Percentiles rank a stretch among this genome's conserved stretches.
These are phyloP conservation scores for Caenorhabditis sp. DNA, from an alignment of 2,888 invertebrate species.

Conservation along the genomic window DNA sequence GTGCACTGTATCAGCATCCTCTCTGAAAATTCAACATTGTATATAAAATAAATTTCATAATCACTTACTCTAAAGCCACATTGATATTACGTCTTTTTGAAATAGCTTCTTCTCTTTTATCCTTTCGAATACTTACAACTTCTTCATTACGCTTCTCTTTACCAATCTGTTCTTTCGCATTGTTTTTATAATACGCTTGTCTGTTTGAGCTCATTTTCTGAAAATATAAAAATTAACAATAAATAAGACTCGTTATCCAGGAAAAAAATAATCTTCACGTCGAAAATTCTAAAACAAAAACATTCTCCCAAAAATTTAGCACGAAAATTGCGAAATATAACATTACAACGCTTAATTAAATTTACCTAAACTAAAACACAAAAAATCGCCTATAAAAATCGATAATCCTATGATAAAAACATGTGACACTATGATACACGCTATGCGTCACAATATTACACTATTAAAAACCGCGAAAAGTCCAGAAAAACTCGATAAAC, in stretches of 20 bases:
- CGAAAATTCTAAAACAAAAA: too few relatives aligned
- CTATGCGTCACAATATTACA: background rate
- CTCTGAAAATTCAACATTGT: slow-evolving; percentile 22
- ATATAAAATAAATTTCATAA: background rate
- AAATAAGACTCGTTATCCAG: background rate
- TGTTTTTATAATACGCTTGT: slow-evolving; percentile 84
- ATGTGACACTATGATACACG: background rate
- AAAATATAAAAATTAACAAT: background rate
- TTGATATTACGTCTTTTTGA: slow-evolving; percentile 91
- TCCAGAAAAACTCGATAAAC: background rate
- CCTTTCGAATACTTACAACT: slow-evolving; percentile 83
- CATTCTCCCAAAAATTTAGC: background rate
- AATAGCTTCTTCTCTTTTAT: slow-evolving; percentile 94
- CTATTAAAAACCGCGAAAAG: background rate
- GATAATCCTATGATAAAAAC: background rate
- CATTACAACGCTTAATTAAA: background rate
- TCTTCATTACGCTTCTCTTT: slow-evolving; percentile 64
- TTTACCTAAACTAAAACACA: background rate
- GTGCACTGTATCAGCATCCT: slow-evolving; percentile 35
- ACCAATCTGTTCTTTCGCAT: slow-evolving; percentile 96
- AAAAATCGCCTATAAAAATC: background rate
- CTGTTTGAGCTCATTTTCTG: slow-evolving; percentile 41
- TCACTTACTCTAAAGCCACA: slow-evolving; percentile 75
- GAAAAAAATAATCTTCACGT: background rate
- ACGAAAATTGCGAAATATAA: background rate